Evolutionary conservation across 2,888 invertebrate species (phyloP).

Genomic region (Globia sparganii): DNA sequence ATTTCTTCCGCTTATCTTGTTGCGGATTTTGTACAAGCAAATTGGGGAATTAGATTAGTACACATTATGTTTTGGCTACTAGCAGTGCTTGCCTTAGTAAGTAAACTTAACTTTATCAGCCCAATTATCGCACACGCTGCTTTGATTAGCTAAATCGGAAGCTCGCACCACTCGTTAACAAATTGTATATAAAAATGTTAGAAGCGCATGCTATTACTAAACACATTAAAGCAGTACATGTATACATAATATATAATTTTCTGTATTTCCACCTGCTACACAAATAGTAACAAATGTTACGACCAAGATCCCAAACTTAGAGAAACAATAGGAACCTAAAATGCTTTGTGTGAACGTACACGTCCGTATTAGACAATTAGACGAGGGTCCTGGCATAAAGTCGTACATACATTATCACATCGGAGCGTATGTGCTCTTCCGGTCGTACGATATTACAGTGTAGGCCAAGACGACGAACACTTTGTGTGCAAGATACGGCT

Average conservation of each 20-base stretch:
- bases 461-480: conserved; percentile 64
- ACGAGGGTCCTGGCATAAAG: conserved; percentile 37
- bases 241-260: neutral
- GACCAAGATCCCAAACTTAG: conserved; percentile 33
- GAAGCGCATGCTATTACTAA: conserved; percentile 1
- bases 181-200: conserved; percentile 1
- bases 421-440: conserved; percentile 52
- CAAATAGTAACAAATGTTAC: conserved; percentile 19
- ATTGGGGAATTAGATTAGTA: conserved; percentile 38
- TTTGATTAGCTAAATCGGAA: conserved; percentile 27
- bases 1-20: conserved; percentile 45
- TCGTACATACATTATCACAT: conserved; percentile 37
- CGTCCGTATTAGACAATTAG: conserved; percentile 51
- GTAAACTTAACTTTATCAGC: conserved; percentile 25
- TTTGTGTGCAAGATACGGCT: conserved; percentile 66
- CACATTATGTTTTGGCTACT: conserved; percentile 26
- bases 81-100: conserved; percentile 14
- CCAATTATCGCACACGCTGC: conserved; percentile 16
- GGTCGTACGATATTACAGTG: conserved; percentile 61
- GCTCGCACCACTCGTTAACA: neutral
- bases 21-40: conserved; percentile 43
- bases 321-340: conserved; percentile 53
- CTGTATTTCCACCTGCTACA: neutral
- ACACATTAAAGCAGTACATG: neutral
- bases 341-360: conserved; percentile 54